Evolutionary conservation across 2,113 vertebrate species (phyloP), one percentile per base, ranked within the genome.

Genomic region (Myotis lucifugus): DNA sequence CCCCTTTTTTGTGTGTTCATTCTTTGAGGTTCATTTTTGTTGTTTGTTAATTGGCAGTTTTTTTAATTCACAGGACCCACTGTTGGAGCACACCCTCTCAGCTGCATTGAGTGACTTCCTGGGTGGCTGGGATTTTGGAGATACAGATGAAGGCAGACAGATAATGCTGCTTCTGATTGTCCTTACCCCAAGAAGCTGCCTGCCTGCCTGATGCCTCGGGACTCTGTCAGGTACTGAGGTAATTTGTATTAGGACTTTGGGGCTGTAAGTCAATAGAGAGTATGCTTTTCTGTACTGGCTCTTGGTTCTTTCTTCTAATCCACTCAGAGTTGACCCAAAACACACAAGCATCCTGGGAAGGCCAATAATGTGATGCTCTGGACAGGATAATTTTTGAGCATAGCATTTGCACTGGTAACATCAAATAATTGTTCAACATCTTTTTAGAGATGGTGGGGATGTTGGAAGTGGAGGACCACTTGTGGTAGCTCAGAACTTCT

Each of bases 241-340:
- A 46, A 84, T 97, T 89, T 91, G 56, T 93, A 27, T 90, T 56
- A 61, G 90, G 70, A 90, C 67, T 74, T 81, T 37, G 37, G 59
- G 56, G 21, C 46, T 93, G 5, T 82, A 83, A 94, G 88, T 95
- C 83, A 92, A 52, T 29, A 89, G 42, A 95, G 18, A 50, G 37
- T 25, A 86, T 25, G 46, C 34, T 54, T 72, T 84, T 88, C 61
- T 95, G 90, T 40, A 85, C 72, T 82, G 37, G 32, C 6, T 32
- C 11, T 70, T 59, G 37, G 34, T 93, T 91, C 23, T 89, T 34
- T 95, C 66, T 96, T 95, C 64, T 94, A 83, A 94, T 79, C 59
- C 21, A 77, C 48, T 78, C 67, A 69, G 72, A 77, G 37, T 50
- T 93, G 86, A 29, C 48, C 23, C 78, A 69, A 88, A 90, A 92